Conservation (phyloP, 2,113 vertebrate genomes). For the Actinemys pallida region DNA sequence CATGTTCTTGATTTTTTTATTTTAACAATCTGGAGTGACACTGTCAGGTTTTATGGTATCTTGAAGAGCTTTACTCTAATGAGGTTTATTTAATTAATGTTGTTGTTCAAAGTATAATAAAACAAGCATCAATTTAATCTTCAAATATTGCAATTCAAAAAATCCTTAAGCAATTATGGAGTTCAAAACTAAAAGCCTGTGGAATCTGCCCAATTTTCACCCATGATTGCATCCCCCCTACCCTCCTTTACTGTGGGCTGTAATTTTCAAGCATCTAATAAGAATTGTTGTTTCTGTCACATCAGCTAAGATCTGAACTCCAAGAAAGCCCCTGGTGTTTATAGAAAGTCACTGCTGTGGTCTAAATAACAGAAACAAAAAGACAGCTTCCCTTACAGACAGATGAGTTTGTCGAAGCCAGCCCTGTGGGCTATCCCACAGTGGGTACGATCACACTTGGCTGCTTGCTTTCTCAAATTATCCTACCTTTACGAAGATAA, state of each 20-base stretch:
- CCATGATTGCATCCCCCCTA: not conserved
- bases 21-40: not conserved
- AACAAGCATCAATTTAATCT: not conserved
- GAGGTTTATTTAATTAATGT: not conserved
- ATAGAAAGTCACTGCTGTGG: not conserved
- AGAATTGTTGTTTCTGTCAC: not conserved
- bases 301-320: not conserved
- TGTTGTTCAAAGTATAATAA: not conserved
- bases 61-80: not conserved
- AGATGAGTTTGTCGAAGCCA: not conserved
- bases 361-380: not conserved
- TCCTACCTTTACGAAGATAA: not conserved
- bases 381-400: not conserved
- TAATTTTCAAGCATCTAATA: not conserved
- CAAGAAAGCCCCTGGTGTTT: not conserved
- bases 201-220: not conserved
- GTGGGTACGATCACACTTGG: not conserved
- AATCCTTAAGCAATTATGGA: not conserved
- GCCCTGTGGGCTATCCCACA: not conserved
- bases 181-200: not conserved
- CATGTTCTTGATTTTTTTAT: not conserved
- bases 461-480: not conserved
- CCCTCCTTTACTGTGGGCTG: not conserved
- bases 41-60: not conserved
- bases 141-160: not conserved